Base-by-base conservation (phyloP, 2,888 invertebrate species). In the Scaptomyza reducta region DNA sequence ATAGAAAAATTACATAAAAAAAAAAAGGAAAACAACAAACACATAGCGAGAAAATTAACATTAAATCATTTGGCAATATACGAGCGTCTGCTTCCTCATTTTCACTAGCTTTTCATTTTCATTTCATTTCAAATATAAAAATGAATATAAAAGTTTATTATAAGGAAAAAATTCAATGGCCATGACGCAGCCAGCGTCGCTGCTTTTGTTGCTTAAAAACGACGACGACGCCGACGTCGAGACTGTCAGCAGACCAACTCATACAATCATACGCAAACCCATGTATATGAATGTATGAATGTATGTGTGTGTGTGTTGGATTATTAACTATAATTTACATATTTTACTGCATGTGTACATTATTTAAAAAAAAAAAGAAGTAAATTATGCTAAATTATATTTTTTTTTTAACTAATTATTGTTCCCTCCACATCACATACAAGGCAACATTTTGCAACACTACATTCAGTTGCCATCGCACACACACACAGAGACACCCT, bases 161-260 rank as follows among this genome's bases (percentile, higher is more conserved):
- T 60, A 76, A 68, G 72, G 61, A 77, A 77, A 86, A 85, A 89
- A 88, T 81, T 85, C 85, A 88, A 85, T 88, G 88, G 87, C 85
- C 88, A 87, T 88, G 89, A 87, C 86, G 89, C 67, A 69, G 75
- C 55, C 49, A 44, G 65, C 79, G 68, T 63, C 68, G 77, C 77
- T 68, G 77, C 70, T 69, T 61, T 65, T 70, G 68, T 67, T 63
- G 80, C 80, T 46, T 42, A 40, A 40, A 40, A 40, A 35, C 13
- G 22, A 22, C 22, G 22, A 22, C 13, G 33, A 33, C 33, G 40
- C 5, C 29, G 27, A 14, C 27, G 47, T 72, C 59, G 62, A 70
- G 57, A 49, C 66, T 70, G 72, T 65, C 77, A 82, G 70, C 79
- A 81, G 82, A 79, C 72, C 75, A 63, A 55, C 46, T 63, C 18